A percentile compares a stretch with the other conserved stretches of the same genome.
These are phyloP conservation scores for Drosophila yakuba DNA, from an alignment of 1,140 invertebrate species.

Conservation along the genomic window DNA sequence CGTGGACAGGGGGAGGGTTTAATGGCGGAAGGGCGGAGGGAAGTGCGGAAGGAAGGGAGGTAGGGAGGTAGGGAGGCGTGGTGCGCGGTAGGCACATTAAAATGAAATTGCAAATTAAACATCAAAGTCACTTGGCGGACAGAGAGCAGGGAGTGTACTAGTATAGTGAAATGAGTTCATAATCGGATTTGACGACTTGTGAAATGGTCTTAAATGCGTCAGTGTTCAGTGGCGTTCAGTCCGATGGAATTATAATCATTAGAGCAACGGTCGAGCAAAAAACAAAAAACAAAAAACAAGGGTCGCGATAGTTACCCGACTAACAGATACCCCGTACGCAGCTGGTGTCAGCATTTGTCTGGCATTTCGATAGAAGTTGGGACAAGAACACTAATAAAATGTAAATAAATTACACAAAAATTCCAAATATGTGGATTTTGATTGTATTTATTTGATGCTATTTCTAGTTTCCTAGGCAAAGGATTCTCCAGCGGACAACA, in stretches of 20 bases:
- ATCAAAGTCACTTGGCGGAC: slow-evolving; percentile 69
- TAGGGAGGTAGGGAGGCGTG: too few species aligned
- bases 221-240: slow-evolving; percentile 5
- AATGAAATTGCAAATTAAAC: slow-evolving; percentile 83
- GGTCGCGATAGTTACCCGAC: too few species aligned
- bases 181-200: slow-evolving; percentile 82
- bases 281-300: not conserved
- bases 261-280: not conserved
- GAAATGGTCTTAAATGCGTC: slow-evolving; percentile 75
- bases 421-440: too few species aligned
- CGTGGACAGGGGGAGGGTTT: not conserved
- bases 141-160: slow-evolving; percentile 12
- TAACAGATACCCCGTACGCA: too few species aligned
- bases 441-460: not conserved
- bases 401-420: too few species aligned
- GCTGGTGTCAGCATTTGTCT: too few species aligned
- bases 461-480: not conserved
- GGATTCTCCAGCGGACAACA: slow-evolving; percentile 1
- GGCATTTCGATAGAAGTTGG: too few species aligned
- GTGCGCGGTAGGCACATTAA: slow-evolving; percentile 64
- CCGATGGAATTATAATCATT: slow-evolving; percentile 12
- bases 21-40: not conserved
- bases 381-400: too few species aligned
- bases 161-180: slow-evolving; percentile 77
- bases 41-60: slow-evolving; percentile 5